Base-by-base conservation (phyloP, 2,797 vertebrate species). In the Buceros bicornis region DNA sequence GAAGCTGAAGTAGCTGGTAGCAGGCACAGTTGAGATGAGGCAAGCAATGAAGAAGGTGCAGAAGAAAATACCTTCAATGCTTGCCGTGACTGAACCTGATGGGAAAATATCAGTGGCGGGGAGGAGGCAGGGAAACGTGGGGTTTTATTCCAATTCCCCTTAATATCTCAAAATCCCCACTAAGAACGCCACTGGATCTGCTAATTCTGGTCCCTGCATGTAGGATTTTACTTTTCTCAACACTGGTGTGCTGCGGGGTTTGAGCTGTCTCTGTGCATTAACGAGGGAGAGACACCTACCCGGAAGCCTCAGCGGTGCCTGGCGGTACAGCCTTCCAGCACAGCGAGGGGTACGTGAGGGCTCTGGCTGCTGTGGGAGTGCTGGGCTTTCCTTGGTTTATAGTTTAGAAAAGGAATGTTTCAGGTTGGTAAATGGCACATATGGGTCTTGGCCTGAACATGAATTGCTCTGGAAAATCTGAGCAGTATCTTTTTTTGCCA, bases 401-500 rank as follows among this genome's bases (percentile, higher is more conserved):
- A 67, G 64, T 4, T 74, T 25, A 65, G 51, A 73, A 93, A 93
- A 90, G 1, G 90, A 93, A 89, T 43, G 53, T 47, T 95, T 92
- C 74, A 82, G 71, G 64, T 19, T 67, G 47, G 50, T 85, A 89
- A 93, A 71, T 25, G 40, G 48, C 81, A 87, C 26, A 16, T 54
- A 87, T 79, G 47, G 40, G 67, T 90, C 78, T 74, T 92, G 83
- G 83, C n/a, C 78, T 64, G 35, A 92, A 53, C 4, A 4, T n/a
- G 61, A 94, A 89, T 85, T 82, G 71, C 78, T 94, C 67, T 74
- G 61, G 83, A 93, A 95, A 94, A 92, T 81, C 65, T 85, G 45
- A 95, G 81, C 78, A 89, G n/a, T 93, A 64, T 50, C 37, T 26
- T 94, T 77, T 90, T 89, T 78, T 88, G 57, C 71, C 45, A 47